These are phyloP conservation scores for Boulengeromyrus knoepffleri DNA, from an alignment of 2,113 vertebrate genomes.

Conservation along the genomic window DNA sequence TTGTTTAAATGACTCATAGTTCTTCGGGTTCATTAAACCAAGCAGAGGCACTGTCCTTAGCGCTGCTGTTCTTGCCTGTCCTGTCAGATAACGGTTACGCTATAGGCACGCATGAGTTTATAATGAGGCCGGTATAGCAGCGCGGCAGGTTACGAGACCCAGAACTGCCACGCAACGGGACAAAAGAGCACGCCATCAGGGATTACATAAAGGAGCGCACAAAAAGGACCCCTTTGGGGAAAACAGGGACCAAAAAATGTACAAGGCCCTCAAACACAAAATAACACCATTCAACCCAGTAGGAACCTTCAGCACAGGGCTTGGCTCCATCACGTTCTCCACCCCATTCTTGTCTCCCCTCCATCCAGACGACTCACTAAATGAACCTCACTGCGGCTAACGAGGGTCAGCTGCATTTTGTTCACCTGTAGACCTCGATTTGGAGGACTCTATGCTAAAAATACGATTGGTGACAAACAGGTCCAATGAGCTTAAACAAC, in stretches of 20 bases:
- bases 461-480: background rate
- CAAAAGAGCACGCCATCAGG: background rate
- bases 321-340: background rate
- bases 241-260: background rate
- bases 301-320: background rate
- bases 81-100: background rate
- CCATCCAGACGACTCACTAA: background rate
- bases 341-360: background rate
- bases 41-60: background rate
- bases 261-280: background rate
- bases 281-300: background rate
- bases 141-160: background rate
- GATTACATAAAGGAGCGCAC: background rate
- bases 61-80: background rate
- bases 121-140: background rate
- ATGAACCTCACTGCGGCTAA: background rate
- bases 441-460: background rate
- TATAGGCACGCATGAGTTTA: background rate
- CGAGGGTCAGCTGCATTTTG: background rate
- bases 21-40: background rate
- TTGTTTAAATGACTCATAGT: background rate
- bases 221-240: background rate
- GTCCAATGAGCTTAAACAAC: background rate
- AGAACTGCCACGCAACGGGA: background rate
- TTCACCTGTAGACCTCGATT: background rate